These are phyloP conservation scores for Neosalanx taihuensis DNA, from an alignment of 2,797 vertebrate genomes.

Conservation along the genomic window DNA sequence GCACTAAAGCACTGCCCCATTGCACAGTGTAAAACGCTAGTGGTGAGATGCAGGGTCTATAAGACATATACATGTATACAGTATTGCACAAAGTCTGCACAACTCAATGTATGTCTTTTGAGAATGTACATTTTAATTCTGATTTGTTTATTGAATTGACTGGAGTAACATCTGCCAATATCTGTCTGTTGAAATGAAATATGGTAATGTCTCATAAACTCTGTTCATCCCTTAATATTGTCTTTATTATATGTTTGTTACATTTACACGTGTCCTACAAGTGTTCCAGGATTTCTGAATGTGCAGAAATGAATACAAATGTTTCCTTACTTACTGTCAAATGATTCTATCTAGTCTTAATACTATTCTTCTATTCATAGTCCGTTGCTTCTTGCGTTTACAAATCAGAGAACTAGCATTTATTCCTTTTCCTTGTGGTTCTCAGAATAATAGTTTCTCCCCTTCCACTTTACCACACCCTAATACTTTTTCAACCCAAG, in stretches of 20 bases:
- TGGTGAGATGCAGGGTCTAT: conserved; percentile 46
- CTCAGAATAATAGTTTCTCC: no score
- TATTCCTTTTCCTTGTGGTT: no score
- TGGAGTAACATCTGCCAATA: conserved; percentile 47
- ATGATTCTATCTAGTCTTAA: no score
- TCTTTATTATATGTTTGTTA: conserved; percentile 39
- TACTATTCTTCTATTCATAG: no score
- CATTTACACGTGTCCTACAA: background rate
- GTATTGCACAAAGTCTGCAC: conserved; percentile 61
- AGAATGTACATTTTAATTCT: conserved; percentile 60
- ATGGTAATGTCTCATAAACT: conserved; percentile 60
- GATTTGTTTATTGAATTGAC: conserved; percentile 56
- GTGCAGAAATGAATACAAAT: background rate
- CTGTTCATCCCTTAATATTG: conserved; percentile 54
- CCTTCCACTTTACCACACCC: no score
- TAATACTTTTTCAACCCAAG: no score
- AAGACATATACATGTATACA: conserved; percentile 48
- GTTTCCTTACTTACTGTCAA: no score
- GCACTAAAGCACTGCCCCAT: conserved; percentile 41
- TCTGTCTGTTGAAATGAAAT: conserved; percentile 57
- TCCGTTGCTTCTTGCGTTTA: no score
- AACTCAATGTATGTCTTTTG: conserved; percentile 57
- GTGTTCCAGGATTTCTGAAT: background rate
- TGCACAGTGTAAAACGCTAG: conserved; percentile 42
- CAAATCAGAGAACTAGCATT: no score